Evolutionary conservation across 1,140 invertebrate species (phyloP).

Genomic region (Cardiocondyla obscurior): DNA sequence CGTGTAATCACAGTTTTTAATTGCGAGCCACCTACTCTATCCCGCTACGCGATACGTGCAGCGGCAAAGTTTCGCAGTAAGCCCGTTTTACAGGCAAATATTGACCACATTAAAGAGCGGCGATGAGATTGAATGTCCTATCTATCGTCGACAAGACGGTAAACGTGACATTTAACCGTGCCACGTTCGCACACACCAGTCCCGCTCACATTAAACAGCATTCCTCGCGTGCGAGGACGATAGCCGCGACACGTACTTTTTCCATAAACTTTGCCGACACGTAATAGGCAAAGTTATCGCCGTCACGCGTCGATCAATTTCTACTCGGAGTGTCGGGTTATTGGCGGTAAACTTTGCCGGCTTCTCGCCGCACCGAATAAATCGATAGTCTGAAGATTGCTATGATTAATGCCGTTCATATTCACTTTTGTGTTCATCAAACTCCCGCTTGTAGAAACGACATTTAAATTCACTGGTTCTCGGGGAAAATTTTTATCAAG

Average conservation of each 20-base stretch:
- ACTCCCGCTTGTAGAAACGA: background rate
- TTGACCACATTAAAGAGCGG: conserved; percentile 36
- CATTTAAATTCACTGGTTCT: conserved; percentile 11
- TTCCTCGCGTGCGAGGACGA: conserved; percentile 25
- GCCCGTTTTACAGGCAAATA: conserved; percentile 27
- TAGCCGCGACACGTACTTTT: conserved; percentile 54
- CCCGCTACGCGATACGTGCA: background rate
- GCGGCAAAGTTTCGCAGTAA: conserved; percentile 17
- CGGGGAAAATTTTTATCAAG: conserved; percentile 30
- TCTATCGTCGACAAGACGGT: conserved; percentile 9
- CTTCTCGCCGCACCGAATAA: conserved; percentile 55
- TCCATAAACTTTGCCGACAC: conserved; percentile 45
- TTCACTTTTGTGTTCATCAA: conserved; percentile 44
- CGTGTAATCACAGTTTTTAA: conserved; percentile 2
- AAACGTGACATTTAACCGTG: conserved; percentile 33
- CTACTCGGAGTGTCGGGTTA: conserved; percentile 58
- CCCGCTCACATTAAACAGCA: background rate
- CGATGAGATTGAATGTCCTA: conserved; percentile 3
- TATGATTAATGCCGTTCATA: conserved; percentile 51
- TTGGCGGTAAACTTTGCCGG: conserved; percentile 47
- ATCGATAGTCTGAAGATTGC: conserved; percentile 47
- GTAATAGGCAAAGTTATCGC: conserved; percentile 61
- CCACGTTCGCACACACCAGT: background rate
- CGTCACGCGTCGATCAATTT: conserved; percentile 66
- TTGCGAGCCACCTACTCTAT: background rate